Percentiles rank a stretch among this genome's conserved stretches.
These are phyloP conservation scores for Chelon labrosus DNA, from an alignment of 2,797 vertebrate species.

Conservation along the genomic window DNA sequence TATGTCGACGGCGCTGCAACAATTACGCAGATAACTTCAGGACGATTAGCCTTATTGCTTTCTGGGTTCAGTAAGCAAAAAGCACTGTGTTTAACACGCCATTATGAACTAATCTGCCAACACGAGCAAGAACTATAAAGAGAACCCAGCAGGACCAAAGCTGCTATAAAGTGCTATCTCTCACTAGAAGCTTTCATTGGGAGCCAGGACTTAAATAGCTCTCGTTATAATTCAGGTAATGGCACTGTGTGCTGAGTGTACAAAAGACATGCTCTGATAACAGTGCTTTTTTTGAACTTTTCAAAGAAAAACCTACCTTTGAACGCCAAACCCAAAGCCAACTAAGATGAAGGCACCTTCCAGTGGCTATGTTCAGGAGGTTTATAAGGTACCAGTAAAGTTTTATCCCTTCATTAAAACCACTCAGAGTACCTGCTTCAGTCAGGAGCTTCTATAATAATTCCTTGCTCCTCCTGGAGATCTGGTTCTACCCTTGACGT, in stretches of 20 bases:
- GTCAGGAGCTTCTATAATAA: slow-evolving; percentile 44
- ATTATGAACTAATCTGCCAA: slow-evolving; percentile 70
- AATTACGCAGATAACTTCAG: slow-evolving; percentile 61
- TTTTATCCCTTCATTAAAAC: slow-evolving; percentile 10
- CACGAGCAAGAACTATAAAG: slow-evolving; percentile 60
- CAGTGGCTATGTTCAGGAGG: slow-evolving; percentile 7
- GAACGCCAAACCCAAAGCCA: slow-evolving; percentile 4
- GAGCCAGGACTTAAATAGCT: slow-evolving; percentile 36
- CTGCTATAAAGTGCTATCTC: slow-evolving; percentile 58
- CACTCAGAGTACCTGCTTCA: slow-evolving; percentile 33
- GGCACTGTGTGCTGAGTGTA: slow-evolving; percentile 31
- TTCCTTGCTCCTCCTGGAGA: slow-evolving; percentile 42
- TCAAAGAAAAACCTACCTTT: slow-evolving; percentile 44
- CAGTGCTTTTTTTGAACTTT: slow-evolving; percentile 46
- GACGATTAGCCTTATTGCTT: slow-evolving; percentile 64
- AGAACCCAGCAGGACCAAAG: slow-evolving; percentile 48
- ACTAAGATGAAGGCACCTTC: slow-evolving; percentile 25
- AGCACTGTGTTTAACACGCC: slow-evolving; percentile 55
- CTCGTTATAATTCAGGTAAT: slow-evolving; percentile 49
- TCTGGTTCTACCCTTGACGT: slow-evolving; percentile 40
- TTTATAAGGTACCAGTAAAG: slow-evolving; percentile 30
- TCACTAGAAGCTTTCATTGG: slow-evolving; percentile 57
- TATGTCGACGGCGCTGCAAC: slow-evolving; percentile 24
- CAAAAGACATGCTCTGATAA: slow-evolving; percentile 51
- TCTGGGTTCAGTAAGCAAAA: slow-evolving; percentile 67